Conservation (phyloP, 2,888 invertebrate genomes). For the Trilocha varians region DNA sequence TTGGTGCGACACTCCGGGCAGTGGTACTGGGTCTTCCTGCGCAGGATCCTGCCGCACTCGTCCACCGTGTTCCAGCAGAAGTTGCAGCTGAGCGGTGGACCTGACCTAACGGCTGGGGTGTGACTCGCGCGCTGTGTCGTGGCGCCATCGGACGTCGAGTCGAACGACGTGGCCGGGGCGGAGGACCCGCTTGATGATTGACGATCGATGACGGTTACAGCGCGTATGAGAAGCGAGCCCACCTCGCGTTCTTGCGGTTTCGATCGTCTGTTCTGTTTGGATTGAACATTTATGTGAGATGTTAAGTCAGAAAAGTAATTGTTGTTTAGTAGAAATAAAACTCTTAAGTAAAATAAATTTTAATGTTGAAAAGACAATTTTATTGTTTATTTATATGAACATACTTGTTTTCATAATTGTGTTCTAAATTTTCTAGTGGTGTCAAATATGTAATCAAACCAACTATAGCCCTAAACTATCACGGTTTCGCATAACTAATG, state of each 20-base stretch:
- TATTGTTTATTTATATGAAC: too few species aligned
- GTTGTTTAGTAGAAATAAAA: too few species aligned
- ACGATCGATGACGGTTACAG: constrained; percentile 33
- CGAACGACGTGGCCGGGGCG: constrained; percentile 15
- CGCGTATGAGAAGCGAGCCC: constrained; percentile 37
- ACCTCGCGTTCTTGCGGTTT: constrained; percentile 28
- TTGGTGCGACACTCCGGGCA: constrained; percentile 93
- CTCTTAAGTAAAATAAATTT: too few species aligned
- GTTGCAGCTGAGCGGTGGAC: constrained; percentile 90
- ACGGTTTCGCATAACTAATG: too few species aligned
- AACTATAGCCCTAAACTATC: too few species aligned
- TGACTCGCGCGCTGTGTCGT: constrained; percentile 78
- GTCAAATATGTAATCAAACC: too few species aligned
- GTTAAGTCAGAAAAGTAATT: too few species aligned
- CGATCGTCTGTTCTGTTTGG: constrained; percentile 27
- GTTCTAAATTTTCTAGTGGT: too few species aligned
- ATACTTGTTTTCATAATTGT: too few species aligned
- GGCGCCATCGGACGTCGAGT: constrained; percentile 16
- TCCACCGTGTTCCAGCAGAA: constrained; percentile 94
- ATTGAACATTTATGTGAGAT: too few species aligned
- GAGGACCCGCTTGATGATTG: constrained; percentile 24
- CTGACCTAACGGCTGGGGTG: constrained; percentile 86
- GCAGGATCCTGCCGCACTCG: constrained; percentile 83
- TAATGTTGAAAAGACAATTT: too few species aligned
- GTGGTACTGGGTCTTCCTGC: constrained; percentile 91